phyloP scores from a whole-genome alignment of 2,888 invertebrate genomes.

The Agrochola macilenta region DNA sequence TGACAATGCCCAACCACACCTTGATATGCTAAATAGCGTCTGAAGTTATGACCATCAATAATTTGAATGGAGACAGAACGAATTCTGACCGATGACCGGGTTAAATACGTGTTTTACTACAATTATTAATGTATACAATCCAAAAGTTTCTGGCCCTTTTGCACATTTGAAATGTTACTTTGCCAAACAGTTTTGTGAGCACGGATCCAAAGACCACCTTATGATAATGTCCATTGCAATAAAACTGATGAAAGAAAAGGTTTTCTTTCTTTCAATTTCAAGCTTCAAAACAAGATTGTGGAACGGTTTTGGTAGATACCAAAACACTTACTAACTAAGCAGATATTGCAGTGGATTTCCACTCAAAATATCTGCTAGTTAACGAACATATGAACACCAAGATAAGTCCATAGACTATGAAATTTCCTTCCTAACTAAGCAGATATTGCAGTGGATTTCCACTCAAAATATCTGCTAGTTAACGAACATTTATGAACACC shows the following conservation, averaged over 20 bases:
- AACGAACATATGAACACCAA: not conserved
- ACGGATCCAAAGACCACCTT: not conserved
- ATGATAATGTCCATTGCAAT: not conserved
- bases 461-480: not conserved
- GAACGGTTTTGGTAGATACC: not conserved
- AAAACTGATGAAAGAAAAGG: not conserved
- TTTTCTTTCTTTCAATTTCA: too few relatives aligned
- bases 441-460: not conserved
- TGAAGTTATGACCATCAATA: conserved; percentile 49
- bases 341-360: not conserved
- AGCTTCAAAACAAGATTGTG: not conserved
- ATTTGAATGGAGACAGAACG: conserved; percentile 48
- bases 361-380: not conserved
- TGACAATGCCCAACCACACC: conserved; percentile 56
- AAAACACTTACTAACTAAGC: not conserved
- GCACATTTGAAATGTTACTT: not conserved
- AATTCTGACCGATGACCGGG: conserved; percentile 30
- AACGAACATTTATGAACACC: not conserved
- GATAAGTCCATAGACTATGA: not conserved
- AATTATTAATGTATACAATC: conserved; percentile 1
- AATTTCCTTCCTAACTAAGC: too few relatives aligned
- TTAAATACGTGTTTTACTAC: conserved; percentile 30
- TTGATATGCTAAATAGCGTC: conserved; percentile 53
- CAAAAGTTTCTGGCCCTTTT: conserved; percentile 2
- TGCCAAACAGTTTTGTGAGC: not conserved